Evolutionary conservation across 2,113 vertebrate species (phyloP), one percentile per base, ranked within the genome.

Genomic region (Myiagra hebetior): DNA sequence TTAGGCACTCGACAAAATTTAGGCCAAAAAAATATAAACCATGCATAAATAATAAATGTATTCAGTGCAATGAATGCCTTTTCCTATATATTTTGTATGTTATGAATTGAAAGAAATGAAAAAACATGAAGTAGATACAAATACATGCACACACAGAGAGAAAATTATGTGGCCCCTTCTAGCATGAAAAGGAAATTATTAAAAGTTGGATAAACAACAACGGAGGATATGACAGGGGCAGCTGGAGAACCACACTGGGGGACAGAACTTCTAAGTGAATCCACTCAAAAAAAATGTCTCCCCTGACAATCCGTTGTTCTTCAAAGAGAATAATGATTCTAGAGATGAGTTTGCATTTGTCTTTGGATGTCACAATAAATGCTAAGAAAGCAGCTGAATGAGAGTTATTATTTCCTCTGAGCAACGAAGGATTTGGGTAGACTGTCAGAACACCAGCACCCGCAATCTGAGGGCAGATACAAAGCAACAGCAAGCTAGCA

Each of bases 301-400:
- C 94, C 90, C 91, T 96, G 95, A 97, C 96, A 97, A 94, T 97
- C 87, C 33, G 87, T 90, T 97, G 90, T 92, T 97, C 90, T 97
- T 97, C 96, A 97, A 97, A 97, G 96, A 97, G 95, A 97, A 97
- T 97, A 96, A 97, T 96, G 95, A 97, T 93, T 94, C 91, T 94
- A 96, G 91, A 95, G 90, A 95, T 97, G 91, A 96, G 95, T 92
- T 95, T 96, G 97, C 85, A 96, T 97, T 97, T 95, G 84, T 97
- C 93, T 96, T 96, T 0, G 56, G 72, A 91, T 96, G 93, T 97
- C 94, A 96, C 92, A 97, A 89, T 94, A 96, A 97, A 95, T 88
- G 93, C 96, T 95, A 97, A 94, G 86, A 93, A 97, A 97, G 83
- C 88, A 96, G 91, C 75, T 87, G 91, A 94, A 96, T 92, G 75